Percentiles rank a stretch among this genome's conserved stretches.
Conservation (phyloP, 2,113 vertebrate species). For the Falcunculus frontatus region DNA sequence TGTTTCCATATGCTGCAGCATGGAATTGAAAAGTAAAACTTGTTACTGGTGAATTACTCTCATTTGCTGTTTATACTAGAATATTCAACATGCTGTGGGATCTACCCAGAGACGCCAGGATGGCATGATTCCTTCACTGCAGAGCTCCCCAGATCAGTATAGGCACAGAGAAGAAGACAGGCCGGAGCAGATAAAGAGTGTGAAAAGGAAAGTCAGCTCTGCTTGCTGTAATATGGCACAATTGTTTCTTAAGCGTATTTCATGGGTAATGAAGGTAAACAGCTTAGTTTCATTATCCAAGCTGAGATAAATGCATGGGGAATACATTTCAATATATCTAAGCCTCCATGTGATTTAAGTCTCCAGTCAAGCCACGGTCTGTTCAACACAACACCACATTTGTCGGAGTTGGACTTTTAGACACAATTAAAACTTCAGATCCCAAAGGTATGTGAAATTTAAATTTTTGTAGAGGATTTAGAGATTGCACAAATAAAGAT, state of each 20-base stretch:
- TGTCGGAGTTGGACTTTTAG: neutral
- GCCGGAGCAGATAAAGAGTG: neutral
- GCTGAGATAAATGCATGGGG: constrained; percentile 12
- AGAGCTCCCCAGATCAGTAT: neutral
- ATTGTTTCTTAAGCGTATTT: constrained; percentile 31
- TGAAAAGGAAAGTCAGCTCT: neutral
- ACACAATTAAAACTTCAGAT: constrained; percentile 11
- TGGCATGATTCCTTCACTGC: neutral
- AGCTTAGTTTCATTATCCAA: constrained; percentile 48
- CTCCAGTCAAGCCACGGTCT: neutral
- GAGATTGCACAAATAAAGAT: neutral
- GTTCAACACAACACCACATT: neutral
- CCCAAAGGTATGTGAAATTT: neutral
- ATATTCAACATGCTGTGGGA: neutral
- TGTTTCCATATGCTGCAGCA: neutral
- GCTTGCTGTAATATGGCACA: neutral
- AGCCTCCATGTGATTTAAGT: neutral
- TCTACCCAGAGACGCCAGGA: neutral
- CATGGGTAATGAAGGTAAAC: constrained; percentile 31
- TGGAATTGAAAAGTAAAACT: neutral
- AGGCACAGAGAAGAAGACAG: neutral
- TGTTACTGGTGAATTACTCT: neutral
- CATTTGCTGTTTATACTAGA: neutral
- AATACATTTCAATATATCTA: constrained; percentile 34
- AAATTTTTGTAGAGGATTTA: neutral